phyloP scores from a whole-genome alignment of 2,888 invertebrate species.

The Lasioglossum lativentre region DNA sequence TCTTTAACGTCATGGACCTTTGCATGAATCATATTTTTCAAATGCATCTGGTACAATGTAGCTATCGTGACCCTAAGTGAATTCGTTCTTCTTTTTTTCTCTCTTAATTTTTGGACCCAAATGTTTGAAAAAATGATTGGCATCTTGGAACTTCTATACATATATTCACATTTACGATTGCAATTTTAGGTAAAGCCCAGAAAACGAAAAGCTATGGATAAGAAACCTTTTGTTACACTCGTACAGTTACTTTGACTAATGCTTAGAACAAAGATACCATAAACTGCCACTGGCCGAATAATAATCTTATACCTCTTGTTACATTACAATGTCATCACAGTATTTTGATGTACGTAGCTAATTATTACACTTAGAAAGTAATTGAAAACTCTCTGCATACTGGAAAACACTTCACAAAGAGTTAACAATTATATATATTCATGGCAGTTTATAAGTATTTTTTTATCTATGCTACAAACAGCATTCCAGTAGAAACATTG shows the following conservation, averaged over 20 bases:
- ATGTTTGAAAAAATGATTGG: conserved; percentile 75
- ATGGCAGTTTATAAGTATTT: conserved; percentile 74
- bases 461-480: conserved; percentile 70
- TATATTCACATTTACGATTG: conserved; percentile 69
- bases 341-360: conserved; percentile 77
- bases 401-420: conserved; percentile 31
- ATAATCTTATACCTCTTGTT: conserved; percentile 69
- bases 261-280: conserved; percentile 55
- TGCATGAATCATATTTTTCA: conserved; percentile 61
- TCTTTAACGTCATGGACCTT: conserved; percentile 77
- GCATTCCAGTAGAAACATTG: conserved; percentile 66
- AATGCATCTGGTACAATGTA: conserved; percentile 67
- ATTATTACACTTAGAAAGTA: conserved; percentile 69
- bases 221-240: conserved; percentile 64
- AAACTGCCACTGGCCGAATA: conserved; percentile 67
- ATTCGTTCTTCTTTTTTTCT: conserved; percentile 32
- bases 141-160: conserved; percentile 76
- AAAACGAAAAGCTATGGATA: conserved; percentile 78
- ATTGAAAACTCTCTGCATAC: conserved; percentile 61
- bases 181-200: conserved; percentile 71
- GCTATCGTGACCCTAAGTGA: conserved; percentile 59
- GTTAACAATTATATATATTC: conserved; percentile 59
- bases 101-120: conserved; percentile 66
- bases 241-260: conserved; percentile 53
- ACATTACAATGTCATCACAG: conserved; percentile 81